Evolutionary conservation across 1,140 invertebrate genomes (phyloP).

Genomic region (Helicoverpa armigera): DNA sequence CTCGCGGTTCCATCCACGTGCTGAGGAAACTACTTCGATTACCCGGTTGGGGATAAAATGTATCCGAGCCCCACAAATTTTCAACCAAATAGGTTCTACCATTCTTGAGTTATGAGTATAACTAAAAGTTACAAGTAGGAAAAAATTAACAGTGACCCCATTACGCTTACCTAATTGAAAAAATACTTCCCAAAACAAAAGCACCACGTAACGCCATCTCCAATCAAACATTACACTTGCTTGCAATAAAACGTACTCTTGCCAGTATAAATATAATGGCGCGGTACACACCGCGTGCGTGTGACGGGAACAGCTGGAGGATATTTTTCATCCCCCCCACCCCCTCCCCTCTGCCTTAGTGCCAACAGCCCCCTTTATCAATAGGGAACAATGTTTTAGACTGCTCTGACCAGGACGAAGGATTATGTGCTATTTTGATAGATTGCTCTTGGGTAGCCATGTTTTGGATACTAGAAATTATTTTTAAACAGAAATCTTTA

Average conservation of each 20-base stretch:
- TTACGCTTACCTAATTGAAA: too few species aligned
- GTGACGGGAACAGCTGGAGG: slow-evolving; percentile 35
- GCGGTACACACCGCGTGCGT: slow-evolving; percentile 19
- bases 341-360: background rate
- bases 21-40: too few species aligned
- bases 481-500: too few species aligned
- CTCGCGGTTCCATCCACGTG: too few species aligned
- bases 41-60: too few species aligned
- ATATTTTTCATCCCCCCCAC: slow-evolving; percentile 30
- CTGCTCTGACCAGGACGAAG: background rate
- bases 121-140: too few species aligned
- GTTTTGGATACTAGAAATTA: too few species aligned
- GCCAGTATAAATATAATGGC: slow-evolving; percentile 3
- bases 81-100: too few species aligned
- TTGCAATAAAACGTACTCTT: background rate
- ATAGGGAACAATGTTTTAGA: slow-evolving; percentile 30
- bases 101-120: too few species aligned
- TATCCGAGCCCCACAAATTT: too few species aligned
- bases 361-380: slow-evolving; percentile 1
- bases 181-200: background rate
- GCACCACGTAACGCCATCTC: background rate
- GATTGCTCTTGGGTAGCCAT: background rate
- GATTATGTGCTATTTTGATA: slow-evolving; percentile 1
- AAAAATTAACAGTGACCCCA: too few species aligned
- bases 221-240: background rate